phyloP scores from a whole-genome alignment of 2,797 vertebrate species.

The Anisognathus igniventris region DNA sequence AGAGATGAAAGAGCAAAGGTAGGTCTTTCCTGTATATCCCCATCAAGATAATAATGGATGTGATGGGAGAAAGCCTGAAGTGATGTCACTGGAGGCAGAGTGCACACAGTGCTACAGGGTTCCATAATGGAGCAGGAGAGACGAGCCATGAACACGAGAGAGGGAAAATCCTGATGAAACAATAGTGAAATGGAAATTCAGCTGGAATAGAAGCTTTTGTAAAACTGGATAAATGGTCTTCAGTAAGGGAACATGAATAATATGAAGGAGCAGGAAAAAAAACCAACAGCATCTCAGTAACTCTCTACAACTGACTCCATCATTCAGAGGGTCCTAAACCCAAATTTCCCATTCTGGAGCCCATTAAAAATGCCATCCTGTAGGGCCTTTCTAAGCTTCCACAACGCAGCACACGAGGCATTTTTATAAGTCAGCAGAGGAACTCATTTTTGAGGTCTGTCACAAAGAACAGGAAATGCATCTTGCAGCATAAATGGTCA shows the following conservation, averaged over 20 bases:
- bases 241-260: not conserved
- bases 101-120: not conserved
- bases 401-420: not conserved
- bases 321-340: not conserved
- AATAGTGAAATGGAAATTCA: not conserved
- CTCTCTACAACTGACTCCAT: not conserved
- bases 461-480: slow-evolving; percentile 29
- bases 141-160: not conserved
- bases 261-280: not conserved
- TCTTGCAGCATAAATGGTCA: slow-evolving; percentile 10
- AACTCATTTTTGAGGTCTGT: not conserved
- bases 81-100: slow-evolving; percentile 43
- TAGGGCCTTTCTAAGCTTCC: not conserved
- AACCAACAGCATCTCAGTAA: not conserved
- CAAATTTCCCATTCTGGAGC: fast-evolving
- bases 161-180: not conserved
- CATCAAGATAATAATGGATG: slow-evolving; percentile 37
- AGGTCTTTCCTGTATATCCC: slow-evolving; percentile 6
- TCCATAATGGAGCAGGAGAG: not conserved
- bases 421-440: not conserved
- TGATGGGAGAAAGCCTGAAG: slow-evolving; percentile 15
- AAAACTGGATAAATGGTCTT: not conserved
- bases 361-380: not conserved
- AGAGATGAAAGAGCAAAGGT: slow-evolving; percentile 42
- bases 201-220: not conserved